Conservation (phyloP, 2,888 invertebrate genomes). For the Serrognathus titanus region DNA sequence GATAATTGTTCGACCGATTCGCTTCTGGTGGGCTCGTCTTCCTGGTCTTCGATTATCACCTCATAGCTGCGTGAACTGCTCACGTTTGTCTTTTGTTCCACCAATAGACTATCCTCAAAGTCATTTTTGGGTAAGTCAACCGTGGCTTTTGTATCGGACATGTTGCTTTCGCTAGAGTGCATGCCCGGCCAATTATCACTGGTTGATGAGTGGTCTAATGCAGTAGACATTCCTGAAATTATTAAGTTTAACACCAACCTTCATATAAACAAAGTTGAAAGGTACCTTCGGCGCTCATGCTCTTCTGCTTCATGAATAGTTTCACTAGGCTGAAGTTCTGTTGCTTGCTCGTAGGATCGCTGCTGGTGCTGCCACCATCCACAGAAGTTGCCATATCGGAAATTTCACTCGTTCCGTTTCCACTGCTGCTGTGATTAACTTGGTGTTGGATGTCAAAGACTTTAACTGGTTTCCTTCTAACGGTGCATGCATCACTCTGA, state of each 20-base stretch:
- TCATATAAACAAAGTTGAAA: background rate
- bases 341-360: constrained; percentile 46
- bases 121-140: constrained; percentile 22
- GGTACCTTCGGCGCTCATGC: constrained; percentile 71
- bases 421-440: constrained; percentile 38
- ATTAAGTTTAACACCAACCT: background rate
- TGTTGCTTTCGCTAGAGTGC: constrained; percentile 59
- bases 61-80: constrained; percentile 45
- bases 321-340: constrained; percentile 80
- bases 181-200: constrained; percentile 73
- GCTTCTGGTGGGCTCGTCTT: constrained; percentile 52
- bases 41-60: constrained; percentile 56
- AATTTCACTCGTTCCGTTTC: constrained; percentile 36
- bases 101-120: constrained; percentile 27
- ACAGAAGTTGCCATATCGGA: constrained; percentile 49
- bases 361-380: constrained; percentile 41
- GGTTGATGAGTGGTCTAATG: constrained; percentile 68
- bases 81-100: constrained; percentile 49
- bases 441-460: constrained; percentile 50
- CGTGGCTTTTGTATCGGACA: constrained; percentile 50
- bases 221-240: constrained; percentile 52
- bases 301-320: constrained; percentile 86
- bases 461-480: constrained; percentile 42
- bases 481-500: constrained; percentile 39
- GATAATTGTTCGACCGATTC: constrained; percentile 52